Percentiles rank a stretch among this genome's conserved stretches.
These are phyloP conservation scores for Carollia perspicillata DNA, from an alignment of 2,113 vertebrate species.

Conservation along the genomic window DNA sequence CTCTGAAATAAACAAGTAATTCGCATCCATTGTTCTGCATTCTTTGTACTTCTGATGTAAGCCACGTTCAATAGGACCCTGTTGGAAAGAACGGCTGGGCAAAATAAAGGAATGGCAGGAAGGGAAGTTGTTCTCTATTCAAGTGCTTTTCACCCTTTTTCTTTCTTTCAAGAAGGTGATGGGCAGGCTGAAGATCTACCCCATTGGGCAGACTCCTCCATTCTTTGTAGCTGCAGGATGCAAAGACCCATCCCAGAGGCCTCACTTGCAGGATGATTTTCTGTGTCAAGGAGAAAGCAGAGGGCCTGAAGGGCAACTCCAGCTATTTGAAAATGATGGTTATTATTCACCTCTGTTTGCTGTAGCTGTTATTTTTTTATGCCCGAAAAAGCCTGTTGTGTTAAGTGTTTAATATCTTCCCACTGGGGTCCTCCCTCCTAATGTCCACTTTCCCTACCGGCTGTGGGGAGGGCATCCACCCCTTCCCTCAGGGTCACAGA, in stretches of 20 bases:
- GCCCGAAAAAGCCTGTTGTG: background rate
- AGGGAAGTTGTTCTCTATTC: background rate
- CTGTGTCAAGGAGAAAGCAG: conserved; percentile 37
- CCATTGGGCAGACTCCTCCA: rapidly evolving
- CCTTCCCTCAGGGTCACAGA: background rate
- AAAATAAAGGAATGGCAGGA: conserved; percentile 64
- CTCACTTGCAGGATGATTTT: background rate
- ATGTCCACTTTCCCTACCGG: background rate
- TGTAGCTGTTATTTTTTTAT: conserved; percentile 29
- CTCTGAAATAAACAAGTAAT: conserved; percentile 37
- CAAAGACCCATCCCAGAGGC: background rate
- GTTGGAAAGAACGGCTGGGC: background rate
- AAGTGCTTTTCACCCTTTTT: background rate
- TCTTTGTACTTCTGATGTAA: conserved; percentile 37
- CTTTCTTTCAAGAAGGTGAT: background rate
- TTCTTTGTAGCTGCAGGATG: background rate
- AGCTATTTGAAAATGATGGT: conserved; percentile 51
- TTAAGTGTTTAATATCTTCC: background rate
- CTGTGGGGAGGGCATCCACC: background rate
- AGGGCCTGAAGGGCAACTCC: background rate
- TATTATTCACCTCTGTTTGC: conserved; percentile 53
- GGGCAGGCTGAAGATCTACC: background rate
- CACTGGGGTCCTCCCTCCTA: background rate
- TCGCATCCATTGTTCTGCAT: background rate
- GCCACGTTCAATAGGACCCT: conserved; percentile 37